Base-by-base conservation (phyloP, 1,140 invertebrate species). In the Venustaconcha ellipsiformis region DNA sequence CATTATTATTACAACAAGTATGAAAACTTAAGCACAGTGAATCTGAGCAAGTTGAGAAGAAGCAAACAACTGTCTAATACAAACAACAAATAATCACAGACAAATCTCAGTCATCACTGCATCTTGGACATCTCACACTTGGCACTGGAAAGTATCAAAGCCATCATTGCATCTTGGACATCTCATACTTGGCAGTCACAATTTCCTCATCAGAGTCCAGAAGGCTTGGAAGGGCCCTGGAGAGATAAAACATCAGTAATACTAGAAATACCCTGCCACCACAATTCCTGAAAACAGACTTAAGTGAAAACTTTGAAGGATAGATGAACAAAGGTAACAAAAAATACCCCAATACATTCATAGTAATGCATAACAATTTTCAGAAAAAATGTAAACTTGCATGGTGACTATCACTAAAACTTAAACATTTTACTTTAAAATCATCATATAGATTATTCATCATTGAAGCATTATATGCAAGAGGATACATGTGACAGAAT, bases 181-280 rank as follows among this genome's bases (percentile, higher is more conserved):
- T 93, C 92, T 97, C 95, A 91, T 96, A 96, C 89, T 94, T 95
- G 8, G 95, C 95, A 81, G 93, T 95, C 87, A 96, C 94, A 37
- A 96, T 93, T 90, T 97, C 95, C 90, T 97, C 96, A 88, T 97
- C 96, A 0, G 95, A 97, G 89, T 97, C 95, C 90, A 96, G 95
- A 20, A 97, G 90, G 30, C 96, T 74, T 1, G 95, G 95, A 37
- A 96, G 90, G 17, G 95, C 93, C 57, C 92, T 92, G 82, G 76
- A 89, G 88, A 79, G 80, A 76, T 80, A 83, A 67, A 80, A 82
- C 79, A 20, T 57, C 30, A 62, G 20, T 57, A 58, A 23, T 14
- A 48, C 37, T 48, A 48, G 37, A 48, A 48, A 48, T 11, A 48
- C 11, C 6, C 11, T 48, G 11, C 37, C 5, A 48, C 37, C 37